Conservation (phyloP, 2,113 vertebrate species). For the Probosciger aterrimus region DNA sequence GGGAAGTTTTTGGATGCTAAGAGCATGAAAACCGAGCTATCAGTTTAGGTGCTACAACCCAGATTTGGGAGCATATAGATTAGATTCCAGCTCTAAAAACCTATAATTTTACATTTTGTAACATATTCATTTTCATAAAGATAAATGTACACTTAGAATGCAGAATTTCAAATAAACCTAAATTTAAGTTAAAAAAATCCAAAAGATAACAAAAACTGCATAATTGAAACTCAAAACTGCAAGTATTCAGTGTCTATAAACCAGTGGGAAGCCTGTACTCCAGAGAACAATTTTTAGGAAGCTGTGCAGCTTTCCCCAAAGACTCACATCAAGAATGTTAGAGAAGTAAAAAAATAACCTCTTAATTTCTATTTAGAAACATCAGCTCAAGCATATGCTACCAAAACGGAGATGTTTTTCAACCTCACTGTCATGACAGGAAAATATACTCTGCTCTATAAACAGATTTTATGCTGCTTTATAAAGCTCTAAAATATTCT, state of each 20-base stretch:
- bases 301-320: not conserved
- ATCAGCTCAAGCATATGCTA: not conserved
- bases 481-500: slow-evolving; percentile 29
- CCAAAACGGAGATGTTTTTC: slow-evolving; percentile 1
- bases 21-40: not conserved
- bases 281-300: not conserved
- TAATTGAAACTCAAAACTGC: not conserved
- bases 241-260: not conserved
- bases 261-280: not conserved
- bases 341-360: not conserved
- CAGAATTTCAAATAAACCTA: not conserved
- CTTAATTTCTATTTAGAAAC: slow-evolving; percentile 4
- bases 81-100: not conserved
- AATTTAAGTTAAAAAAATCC: not conserved
- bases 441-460: slow-evolving; percentile 30
- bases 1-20: not conserved
- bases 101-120: not conserved
- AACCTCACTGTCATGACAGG: not conserved
- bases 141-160: not conserved
- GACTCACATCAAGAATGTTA: not conserved
- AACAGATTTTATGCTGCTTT: slow-evolving; percentile 26
- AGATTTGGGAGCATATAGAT: not conserved
- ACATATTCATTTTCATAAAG: not conserved
- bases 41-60: not conserved
- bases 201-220: not conserved